Evolutionary conservation across 2,888 invertebrate species (phyloP).

Genomic region (Trissolcus brochymenae): DNA sequence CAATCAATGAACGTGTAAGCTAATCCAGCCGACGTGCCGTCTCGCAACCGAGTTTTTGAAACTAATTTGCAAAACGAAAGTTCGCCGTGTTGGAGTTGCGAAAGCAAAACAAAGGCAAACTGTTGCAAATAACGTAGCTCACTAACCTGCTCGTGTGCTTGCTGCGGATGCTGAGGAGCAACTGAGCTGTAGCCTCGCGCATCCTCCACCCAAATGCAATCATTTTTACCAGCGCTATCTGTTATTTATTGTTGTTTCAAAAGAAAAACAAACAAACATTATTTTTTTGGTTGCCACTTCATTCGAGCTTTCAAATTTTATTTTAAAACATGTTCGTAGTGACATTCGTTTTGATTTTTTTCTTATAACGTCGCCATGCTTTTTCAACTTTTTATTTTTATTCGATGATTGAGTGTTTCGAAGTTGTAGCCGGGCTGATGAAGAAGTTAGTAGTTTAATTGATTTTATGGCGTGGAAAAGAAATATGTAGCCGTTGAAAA

Average conservation of each 20-base stretch:
- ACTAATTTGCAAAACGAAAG: slow-evolving; percentile 28
- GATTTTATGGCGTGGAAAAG: slow-evolving; percentile 49
- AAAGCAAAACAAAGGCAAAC: slow-evolving; percentile 44
- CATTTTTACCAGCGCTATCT: slow-evolving; percentile 57
- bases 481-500: slow-evolving; percentile 29
- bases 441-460: slow-evolving; percentile 34
- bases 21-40: slow-evolving; percentile 17
- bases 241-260: slow-evolving; percentile 45
- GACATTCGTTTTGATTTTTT: slow-evolving; percentile 8
- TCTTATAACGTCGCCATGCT: not conserved
- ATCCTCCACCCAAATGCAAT: slow-evolving; percentile 59
- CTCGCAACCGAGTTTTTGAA: slow-evolving; percentile 10
- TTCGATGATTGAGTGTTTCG: slow-evolving; percentile 21
- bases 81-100: slow-evolving; percentile 5
- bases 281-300: not conserved
- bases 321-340: not conserved
- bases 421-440: slow-evolving; percentile 13
- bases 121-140: slow-evolving; percentile 47
- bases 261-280: not conserved
- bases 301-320: not conserved
- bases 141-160: slow-evolving; percentile 61
- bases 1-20: slow-evolving; percentile 32
- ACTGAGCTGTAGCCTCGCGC: slow-evolving; percentile 60
- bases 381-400: slow-evolving; percentile 9
- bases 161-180: slow-evolving; percentile 60